A percentile compares a stretch with the other conserved stretches of the same genome.
phyloP scores from a whole-genome alignment of 2,888 invertebrate genomes.

The Aleiodes alternator region DNA sequence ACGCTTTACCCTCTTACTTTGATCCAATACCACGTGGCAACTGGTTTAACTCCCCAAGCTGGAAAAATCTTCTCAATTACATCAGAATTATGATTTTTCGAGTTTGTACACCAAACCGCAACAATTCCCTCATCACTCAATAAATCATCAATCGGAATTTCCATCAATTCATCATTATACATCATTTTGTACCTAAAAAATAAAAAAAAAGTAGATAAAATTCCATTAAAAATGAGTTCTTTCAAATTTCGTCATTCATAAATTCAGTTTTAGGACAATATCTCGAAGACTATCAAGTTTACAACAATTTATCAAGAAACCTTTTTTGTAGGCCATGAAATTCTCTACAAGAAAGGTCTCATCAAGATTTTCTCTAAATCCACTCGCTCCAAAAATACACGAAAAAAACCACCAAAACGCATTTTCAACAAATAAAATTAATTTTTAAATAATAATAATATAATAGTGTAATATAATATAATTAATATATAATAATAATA shows the following conservation, averaged over 20 bases:
- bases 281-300: no score
- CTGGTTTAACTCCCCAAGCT: conserved; percentile 84
- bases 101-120: conserved; percentile 96
- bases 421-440: conserved; percentile 1
- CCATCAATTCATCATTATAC: conserved; percentile 83
- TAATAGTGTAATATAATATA: no score
- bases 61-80: conserved; percentile 86
- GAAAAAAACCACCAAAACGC: neutral
- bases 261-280: neutral
- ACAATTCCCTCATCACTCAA: conserved; percentile 82
- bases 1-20: conserved; percentile 78
- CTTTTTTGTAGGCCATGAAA: no score
- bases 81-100: conserved; percentile 81
- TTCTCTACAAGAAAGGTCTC: neutral
- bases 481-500: conserved; percentile 20
- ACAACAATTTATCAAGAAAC: neutral
- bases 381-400: neutral
- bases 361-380: neutral
- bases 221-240: no score
- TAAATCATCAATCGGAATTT: conserved; percentile 83
- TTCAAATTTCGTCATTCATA: no score
- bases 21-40: conserved; percentile 91
- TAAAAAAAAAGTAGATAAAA: neutral
- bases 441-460: conserved; percentile 20
- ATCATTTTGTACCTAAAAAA: conserved; percentile 85